These are phyloP conservation scores for Acinonyx jubatus DNA, from an alignment of 2,113 vertebrate genomes.

Conservation along the genomic window DNA sequence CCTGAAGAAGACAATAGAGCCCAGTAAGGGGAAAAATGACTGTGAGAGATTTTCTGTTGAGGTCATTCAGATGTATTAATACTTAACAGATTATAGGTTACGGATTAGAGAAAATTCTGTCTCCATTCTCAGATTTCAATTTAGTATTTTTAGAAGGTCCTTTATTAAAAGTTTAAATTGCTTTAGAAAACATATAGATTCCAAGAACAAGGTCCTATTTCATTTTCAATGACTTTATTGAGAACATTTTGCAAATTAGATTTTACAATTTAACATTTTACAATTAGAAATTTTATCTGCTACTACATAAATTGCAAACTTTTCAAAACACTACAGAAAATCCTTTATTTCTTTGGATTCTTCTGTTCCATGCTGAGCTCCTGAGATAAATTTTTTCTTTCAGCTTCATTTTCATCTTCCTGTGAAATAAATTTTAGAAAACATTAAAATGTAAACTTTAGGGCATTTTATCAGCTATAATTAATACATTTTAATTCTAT, in stretches of 20 bases:
- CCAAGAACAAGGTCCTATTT: conserved; percentile 77
- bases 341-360: conserved; percentile 84
- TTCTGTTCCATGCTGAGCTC: conserved; percentile 84
- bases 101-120: conserved; percentile 2
- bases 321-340: conserved; percentile 80
- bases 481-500: conserved; percentile 25
- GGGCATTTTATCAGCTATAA: conserved; percentile 8
- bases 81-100: background rate
- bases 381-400: conserved; percentile 87
- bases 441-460: conserved; percentile 75
- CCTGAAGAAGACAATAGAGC: background rate
- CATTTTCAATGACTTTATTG: conserved; percentile 87
- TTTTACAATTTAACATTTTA: conserved; percentile 82
- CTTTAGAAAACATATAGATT: conserved; percentile 56
- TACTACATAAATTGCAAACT: conserved; percentile 79
- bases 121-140: conserved; percentile 41
- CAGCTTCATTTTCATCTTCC: conserved; percentile 87
- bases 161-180: conserved; percentile 42
- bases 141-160: background rate
- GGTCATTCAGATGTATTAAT: background rate
- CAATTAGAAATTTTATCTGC: conserved; percentile 85
- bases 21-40: background rate
- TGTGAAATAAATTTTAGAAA: conserved; percentile 85
- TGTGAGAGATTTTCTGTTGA: background rate
- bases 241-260: conserved; percentile 82